These are phyloP conservation scores for Zosterops pallidus DNA, from an alignment of 2,113 vertebrate species.

Conservation along the genomic window DNA sequence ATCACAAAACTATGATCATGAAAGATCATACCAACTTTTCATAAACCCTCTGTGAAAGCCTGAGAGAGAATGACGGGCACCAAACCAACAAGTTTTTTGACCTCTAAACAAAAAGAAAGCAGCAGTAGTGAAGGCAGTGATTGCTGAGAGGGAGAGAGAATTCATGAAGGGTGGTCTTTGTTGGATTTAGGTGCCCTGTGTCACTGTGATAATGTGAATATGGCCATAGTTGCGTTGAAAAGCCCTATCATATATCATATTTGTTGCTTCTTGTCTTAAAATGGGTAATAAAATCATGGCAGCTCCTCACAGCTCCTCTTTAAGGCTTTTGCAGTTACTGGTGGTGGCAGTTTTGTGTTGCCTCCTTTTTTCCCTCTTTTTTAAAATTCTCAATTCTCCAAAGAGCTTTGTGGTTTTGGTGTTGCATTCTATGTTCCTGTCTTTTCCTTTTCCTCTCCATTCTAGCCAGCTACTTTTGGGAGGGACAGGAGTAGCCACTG, in stretches of 20 bases:
- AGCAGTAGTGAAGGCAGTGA: neutral
- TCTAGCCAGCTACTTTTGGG: neutral
- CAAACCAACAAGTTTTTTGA: neutral
- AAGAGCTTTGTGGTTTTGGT: neutral
- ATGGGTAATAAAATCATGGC: neutral
- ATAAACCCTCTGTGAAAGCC: neutral
- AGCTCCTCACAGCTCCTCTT: neutral
- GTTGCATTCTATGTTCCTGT: neutral
- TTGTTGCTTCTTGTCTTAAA: neutral
- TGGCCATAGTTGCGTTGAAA: neutral
- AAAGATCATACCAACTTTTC: neutral
- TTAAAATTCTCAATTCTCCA: neutral
- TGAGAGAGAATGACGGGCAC: neutral
- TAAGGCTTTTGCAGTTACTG: neutral
- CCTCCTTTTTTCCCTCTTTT: neutral
- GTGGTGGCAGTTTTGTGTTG: neutral
- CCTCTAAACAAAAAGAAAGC: neutral
- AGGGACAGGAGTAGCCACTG: neutral
- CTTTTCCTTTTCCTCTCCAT: neutral
- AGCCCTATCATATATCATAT: neutral
- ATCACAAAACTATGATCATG: neutral
- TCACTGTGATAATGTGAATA: neutral
- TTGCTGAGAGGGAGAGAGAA: neutral
- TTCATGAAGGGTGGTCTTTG: neutral
- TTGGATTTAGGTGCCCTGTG: neutral